A percentile compares a stretch with the other conserved stretches of the same genome.
These are phyloP conservation scores for Pollenia angustigena DNA, from an alignment of 2,888 invertebrate genomes.

Conservation along the genomic window DNA sequence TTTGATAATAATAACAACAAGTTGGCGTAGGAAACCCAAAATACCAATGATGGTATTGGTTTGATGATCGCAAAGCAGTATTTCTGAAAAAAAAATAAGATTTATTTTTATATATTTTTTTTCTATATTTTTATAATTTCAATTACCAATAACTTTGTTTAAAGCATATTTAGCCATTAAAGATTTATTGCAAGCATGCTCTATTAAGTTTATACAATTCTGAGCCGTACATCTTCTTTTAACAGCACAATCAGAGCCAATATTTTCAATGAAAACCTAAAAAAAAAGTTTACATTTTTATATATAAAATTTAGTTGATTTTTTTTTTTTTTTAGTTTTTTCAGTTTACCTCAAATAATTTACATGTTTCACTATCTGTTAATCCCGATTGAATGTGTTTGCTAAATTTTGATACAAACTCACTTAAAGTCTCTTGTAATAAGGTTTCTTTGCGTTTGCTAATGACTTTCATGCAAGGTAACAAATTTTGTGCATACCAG, in stretches of 20 bases:
- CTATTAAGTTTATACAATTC: slow-evolving; percentile 92
- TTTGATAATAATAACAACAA: slow-evolving; percentile 86
- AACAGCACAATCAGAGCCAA: slow-evolving; percentile 87
- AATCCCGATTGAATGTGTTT: slow-evolving; percentile 82
- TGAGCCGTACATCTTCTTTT: slow-evolving; percentile 92
- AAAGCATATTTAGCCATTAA: slow-evolving; percentile 85
- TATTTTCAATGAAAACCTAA: slow-evolving; percentile 84
- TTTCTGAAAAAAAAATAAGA: slow-evolving; percentile 76
- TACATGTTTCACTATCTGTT: slow-evolving; percentile 83
- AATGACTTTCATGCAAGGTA: slow-evolving; percentile 90
- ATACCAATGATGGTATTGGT: slow-evolving; percentile 87
- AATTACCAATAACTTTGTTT: slow-evolving; percentile 82
- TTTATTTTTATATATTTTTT: not conserved
- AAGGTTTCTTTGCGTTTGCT: slow-evolving; percentile 87
- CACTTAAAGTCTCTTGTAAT: slow-evolving; percentile 82
- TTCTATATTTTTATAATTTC: not conserved
- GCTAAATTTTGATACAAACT: slow-evolving; percentile 82
- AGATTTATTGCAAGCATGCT: slow-evolving; percentile 89
- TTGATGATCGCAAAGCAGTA: slow-evolving; percentile 82
- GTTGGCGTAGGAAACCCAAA: slow-evolving; percentile 87
- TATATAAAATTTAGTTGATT: not conserved
- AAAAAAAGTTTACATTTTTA: not conserved
- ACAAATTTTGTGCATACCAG: slow-evolving; percentile 90
- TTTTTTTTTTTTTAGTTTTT: not conserved
- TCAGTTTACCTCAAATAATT: slow-evolving; percentile 82